Base-by-base conservation (phyloP, 2,113 vertebrate species). In the Vidua macroura region DNA sequence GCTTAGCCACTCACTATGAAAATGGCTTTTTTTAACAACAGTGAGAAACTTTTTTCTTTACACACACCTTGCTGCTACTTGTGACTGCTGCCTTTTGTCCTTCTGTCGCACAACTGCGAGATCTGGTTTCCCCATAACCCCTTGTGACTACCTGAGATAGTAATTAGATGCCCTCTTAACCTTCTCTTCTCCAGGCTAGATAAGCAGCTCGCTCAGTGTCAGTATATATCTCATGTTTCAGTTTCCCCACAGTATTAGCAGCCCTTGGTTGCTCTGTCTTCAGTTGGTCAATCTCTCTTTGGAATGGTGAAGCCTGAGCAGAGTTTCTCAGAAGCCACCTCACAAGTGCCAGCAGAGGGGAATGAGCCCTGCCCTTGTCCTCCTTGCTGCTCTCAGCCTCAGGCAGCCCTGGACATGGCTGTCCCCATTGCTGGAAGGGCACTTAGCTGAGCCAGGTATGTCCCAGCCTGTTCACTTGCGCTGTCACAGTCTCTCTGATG, bases 331-430 rank as follows among this genome's bases (percentile, higher is more conserved):
- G 62, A 23, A 24, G 37, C 44, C 5, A 2, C 41, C 72, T 44
- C 27, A 25, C 22, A 81, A 67, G 31, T 15, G 39, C 37, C 2
- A 84, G 56, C n/a, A 78, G 56, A 53, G 37, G 9, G 46, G 46
- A 80, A 77, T 19, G 58, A 46, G 18, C 72, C 31, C 63, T 83
- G 51, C 17, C 49, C 66, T 6, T 1, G 0, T 43, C 28, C 51
- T 73, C 24, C 69, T 76, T 0, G 0, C 22, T 49, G 19, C 13
- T 2, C 15, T 37, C 3, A 3, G 49, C 53, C 83, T 30, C 46
- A 56, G 0, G 1, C 46, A 86, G 48, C 25, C 63, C 73, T 1
- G 6, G 18, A 20, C 0, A 0, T 3, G n/a, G 51, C 35, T 25
- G 44, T 46, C 3, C 41, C 53, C 0, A 1, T 0, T 48, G 64